phyloP scores from a whole-genome alignment of 2,888 invertebrate species.

The Drosophila prostipennis region DNA sequence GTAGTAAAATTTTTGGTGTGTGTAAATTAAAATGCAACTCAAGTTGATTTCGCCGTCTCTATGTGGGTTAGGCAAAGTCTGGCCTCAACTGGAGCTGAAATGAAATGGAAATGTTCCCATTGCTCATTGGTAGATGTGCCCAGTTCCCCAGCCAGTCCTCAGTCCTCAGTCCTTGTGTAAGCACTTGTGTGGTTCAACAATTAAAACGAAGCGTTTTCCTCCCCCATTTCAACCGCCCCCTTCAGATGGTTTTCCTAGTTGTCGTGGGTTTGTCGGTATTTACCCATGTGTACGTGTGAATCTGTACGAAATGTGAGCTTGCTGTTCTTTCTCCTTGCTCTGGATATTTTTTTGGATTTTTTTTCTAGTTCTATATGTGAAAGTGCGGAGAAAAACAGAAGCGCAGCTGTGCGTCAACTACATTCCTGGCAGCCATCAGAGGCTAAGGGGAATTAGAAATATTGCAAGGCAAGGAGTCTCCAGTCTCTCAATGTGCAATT shows the following conservation, averaged over 20 bases:
- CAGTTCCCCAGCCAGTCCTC: constrained; percentile 3
- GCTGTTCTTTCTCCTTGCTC: constrained; percentile 39
- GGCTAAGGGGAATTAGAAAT: constrained; percentile 30
- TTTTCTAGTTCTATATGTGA: background rate
- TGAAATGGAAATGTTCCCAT: constrained; percentile 32
- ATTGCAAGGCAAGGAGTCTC: constrained; percentile 14
- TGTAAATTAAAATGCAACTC: constrained; percentile 76
- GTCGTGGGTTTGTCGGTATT: constrained; percentile 58
- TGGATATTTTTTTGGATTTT: background rate
- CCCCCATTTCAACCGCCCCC: background rate
- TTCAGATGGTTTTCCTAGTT: constrained; percentile 5
- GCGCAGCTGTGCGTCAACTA: constrained; percentile 46
- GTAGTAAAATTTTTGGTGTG: constrained; percentile 63
- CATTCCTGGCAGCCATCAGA: constrained; percentile 42
- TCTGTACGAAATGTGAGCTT: constrained; percentile 55
- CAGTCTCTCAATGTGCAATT: constrained; percentile 18
- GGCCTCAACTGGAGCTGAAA: constrained; percentile 23
- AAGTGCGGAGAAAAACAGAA: constrained; percentile 8
- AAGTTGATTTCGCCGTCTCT: constrained; percentile 51
- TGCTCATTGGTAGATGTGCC: constrained; percentile 20
- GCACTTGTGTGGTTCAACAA: constrained; percentile 74
- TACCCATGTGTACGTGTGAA: constrained; percentile 70
- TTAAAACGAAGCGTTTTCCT: constrained; percentile 62
- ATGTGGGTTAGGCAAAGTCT: constrained; percentile 50
- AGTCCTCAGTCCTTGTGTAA: constrained; percentile 45